These are phyloP conservation scores for Perca schrenkii DNA, from an alignment of 2,113 vertebrate species.

Conservation along the genomic window DNA sequence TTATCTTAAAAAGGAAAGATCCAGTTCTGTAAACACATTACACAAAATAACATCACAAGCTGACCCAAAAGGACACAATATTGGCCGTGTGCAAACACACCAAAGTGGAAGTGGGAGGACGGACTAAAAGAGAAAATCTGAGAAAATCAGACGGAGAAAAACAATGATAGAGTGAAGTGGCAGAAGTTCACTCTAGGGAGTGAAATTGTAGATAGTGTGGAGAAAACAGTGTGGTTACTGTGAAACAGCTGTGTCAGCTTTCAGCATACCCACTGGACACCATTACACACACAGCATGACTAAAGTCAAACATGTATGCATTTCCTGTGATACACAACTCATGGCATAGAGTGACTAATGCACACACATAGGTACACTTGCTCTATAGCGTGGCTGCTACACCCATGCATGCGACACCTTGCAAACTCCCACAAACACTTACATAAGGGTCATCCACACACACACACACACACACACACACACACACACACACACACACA, in stretches of 20 bases:
- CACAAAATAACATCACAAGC: background rate
- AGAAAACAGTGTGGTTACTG: slow-evolving; percentile 58
- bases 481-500: background rate
- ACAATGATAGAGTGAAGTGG: slow-evolving; percentile 26
- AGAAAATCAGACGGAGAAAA: slow-evolving; percentile 19
- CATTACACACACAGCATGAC: background rate
- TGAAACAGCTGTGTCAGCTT: slow-evolving; percentile 68
- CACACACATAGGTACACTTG: no score
- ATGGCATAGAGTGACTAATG: background rate
- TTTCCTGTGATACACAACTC: slow-evolving; percentile 2
- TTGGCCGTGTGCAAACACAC: background rate
- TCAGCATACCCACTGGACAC: slow-evolving; percentile 37
- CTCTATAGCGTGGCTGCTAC: background rate
- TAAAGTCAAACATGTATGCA: slow-evolving; percentile 12
- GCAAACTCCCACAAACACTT: background rate
- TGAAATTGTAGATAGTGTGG: slow-evolving; percentile 64
- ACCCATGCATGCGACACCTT: background rate
- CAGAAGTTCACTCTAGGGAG: slow-evolving; percentile 43
- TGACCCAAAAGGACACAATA: background rate
- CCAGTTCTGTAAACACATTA: slow-evolving; percentile 10
- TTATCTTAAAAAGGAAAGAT: slow-evolving; percentile 9
- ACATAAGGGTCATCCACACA: background rate
- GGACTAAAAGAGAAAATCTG: background rate
- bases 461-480: background rate
- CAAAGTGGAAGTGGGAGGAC: background rate